phyloP scores from a whole-genome alignment of 2,113 vertebrate genomes.

The Phalacrocorax carbo region DNA sequence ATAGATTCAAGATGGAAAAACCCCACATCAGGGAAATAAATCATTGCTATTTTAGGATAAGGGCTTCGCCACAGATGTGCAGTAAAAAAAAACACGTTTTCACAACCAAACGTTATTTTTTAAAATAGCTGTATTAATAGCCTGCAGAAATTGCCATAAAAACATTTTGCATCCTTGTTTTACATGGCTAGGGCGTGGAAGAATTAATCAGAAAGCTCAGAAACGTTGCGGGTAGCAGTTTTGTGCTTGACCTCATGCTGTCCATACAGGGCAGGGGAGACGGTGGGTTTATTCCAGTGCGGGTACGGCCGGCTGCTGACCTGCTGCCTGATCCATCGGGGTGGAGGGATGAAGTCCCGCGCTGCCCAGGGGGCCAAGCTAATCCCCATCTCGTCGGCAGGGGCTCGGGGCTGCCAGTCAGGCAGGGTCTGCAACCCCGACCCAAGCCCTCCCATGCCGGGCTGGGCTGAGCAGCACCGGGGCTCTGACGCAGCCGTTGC shows the following conservation, averaged over 20 bases:
- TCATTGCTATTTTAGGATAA: neutral
- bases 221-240: too few relatives aligned
- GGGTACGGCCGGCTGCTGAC: neutral
- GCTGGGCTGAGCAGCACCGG: neutral
- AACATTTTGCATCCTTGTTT: neutral
- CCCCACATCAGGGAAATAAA: neutral
- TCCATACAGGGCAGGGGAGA: neutral
- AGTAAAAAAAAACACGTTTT: neutral
- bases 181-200: neutral
- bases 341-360: too few relatives aligned
- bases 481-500: too few relatives aligned
- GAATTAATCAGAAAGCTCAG: neutral
- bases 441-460: neutral
- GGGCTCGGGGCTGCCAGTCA: neutral
- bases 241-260: neutral
- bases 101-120: neutral
- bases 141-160: neutral
- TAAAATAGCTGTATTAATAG: neutral
- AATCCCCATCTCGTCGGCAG: too few relatives aligned
- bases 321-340: neutral
- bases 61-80: neutral
- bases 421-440: neutral
- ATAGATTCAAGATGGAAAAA: neutral
- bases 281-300: neutral
- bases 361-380: rapidly evolving